Evolutionary conservation across 1,140 invertebrate species (phyloP).

Genomic region (Trachymyrmex septentrionalis): DNA sequence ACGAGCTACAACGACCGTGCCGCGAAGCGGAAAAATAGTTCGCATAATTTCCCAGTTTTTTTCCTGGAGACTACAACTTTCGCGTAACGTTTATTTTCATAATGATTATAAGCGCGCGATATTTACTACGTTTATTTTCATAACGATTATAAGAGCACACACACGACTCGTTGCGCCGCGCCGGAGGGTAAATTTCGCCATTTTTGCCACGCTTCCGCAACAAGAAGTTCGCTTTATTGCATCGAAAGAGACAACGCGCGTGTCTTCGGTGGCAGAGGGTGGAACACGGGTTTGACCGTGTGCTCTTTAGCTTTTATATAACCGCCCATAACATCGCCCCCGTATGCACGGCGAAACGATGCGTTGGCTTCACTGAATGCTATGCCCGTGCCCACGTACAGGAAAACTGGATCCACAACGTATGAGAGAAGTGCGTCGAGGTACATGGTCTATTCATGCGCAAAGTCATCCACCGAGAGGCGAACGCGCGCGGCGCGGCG

Average conservation of each 20-base stretch:
- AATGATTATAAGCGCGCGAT: not conserved
- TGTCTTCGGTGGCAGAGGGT: slow-evolving; percentile 5
- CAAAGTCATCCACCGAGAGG: slow-evolving; percentile 19
- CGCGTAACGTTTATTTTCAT: slow-evolving; percentile 37
- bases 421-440: slow-evolving; percentile 38
- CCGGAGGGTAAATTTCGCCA: not conserved
- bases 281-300: not conserved
- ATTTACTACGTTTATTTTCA: slow-evolving; percentile 28
- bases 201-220: not conserved
- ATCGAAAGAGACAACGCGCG: not conserved
- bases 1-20: not conserved
- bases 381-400: slow-evolving; percentile 43
- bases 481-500: not conserved
- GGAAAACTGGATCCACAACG: slow-evolving; percentile 57
- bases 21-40: slow-evolving; percentile 13
- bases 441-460: slow-evolving; percentile 55
- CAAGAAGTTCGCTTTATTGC: slow-evolving; percentile 13
- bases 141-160: not conserved
- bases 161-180: not conserved
- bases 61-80: not conserved
- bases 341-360: slow-evolving; percentile 41
- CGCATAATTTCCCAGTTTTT: slow-evolving; percentile 15
- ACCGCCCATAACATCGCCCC: not conserved
- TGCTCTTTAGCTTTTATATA: slow-evolving; percentile 54
- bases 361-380: slow-evolving; percentile 39